phyloP scores from a whole-genome alignment of 2,888 invertebrate genomes.

The Mythimna lalbum region DNA sequence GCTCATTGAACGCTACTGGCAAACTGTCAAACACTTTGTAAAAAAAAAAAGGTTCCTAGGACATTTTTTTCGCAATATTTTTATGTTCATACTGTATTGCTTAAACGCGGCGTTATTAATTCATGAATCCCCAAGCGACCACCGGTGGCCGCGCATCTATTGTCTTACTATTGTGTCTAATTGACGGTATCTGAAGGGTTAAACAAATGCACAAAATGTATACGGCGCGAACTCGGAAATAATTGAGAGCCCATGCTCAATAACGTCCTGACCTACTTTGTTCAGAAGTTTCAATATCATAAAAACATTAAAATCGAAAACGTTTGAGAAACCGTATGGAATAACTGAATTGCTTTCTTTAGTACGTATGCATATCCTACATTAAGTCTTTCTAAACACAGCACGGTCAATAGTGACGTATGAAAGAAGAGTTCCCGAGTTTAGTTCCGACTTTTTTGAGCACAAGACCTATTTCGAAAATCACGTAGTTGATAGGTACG shows the following conservation, averaged over 20 bases:
- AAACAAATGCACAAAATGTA: not conserved
- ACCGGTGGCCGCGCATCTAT: no score
- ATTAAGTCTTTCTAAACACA: not conserved
- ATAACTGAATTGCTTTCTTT: not conserved
- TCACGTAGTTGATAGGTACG: not conserved
- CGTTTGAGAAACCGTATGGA: not conserved
- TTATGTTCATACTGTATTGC: no score
- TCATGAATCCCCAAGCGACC: no score
- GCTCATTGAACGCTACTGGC: slow-evolving; percentile 38
- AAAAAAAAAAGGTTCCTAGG: not conserved
- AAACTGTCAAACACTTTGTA: not conserved
- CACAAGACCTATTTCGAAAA: no score
- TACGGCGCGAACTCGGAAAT: not conserved
- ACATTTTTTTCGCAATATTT: not conserved
- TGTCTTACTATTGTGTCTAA: no score
- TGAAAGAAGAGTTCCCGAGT: not conserved
- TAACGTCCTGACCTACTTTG: slow-evolving; percentile 18
- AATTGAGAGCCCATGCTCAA: not conserved
- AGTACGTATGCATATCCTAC: not conserved
- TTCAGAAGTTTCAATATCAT: slow-evolving; percentile 5
- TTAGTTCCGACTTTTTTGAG: no score
- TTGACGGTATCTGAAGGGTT: no score
- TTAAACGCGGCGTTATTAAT: no score
- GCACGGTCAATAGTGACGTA: not conserved
- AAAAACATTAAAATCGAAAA: slow-evolving; percentile 9